phyloP scores from a whole-genome alignment of 2,113 vertebrate species.

The Poicephalus meyeri region DNA sequence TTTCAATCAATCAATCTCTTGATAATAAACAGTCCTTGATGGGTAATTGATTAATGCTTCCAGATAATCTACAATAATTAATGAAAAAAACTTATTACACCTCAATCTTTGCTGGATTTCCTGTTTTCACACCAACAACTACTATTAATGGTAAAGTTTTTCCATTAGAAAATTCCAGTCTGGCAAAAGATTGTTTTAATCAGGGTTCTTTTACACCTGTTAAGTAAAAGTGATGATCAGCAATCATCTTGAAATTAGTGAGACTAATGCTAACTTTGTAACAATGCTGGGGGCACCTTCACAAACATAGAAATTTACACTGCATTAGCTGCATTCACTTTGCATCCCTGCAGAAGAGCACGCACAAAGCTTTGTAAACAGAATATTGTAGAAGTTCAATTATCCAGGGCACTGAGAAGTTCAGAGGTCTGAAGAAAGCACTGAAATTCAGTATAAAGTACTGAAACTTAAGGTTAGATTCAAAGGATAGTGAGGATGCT shows the following conservation, averaged over 20 bases:
- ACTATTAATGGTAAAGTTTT: neutral
- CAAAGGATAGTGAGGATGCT: neutral
- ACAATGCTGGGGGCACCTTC: neutral
- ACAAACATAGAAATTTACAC: neutral
- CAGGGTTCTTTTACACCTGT: neutral
- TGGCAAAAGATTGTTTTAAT: neutral
- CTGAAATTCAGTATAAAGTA: neutral
- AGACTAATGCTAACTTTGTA: neutral
- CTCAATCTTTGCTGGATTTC: neutral
- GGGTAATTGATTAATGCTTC: neutral
- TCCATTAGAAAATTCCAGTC: neutral
- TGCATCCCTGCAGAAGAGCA: neutral
- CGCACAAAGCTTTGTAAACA: neutral
- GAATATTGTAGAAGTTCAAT: neutral
- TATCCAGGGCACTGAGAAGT: neutral
- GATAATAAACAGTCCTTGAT: neutral
- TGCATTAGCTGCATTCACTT: neutral
- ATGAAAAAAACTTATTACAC: neutral
- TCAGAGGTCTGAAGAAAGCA: neutral
- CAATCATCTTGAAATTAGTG: neutral
- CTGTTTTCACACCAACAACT: neutral
- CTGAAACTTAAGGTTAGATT: neutral
- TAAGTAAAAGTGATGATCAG: neutral
- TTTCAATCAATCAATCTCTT: neutral
- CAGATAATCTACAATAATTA: neutral